A percentile compares a stretch with the other conserved stretches of the same genome.
These are phyloP conservation scores for Maniola hyperantus DNA, from an alignment of 2,888 invertebrate genomes.

Conservation along the genomic window DNA sequence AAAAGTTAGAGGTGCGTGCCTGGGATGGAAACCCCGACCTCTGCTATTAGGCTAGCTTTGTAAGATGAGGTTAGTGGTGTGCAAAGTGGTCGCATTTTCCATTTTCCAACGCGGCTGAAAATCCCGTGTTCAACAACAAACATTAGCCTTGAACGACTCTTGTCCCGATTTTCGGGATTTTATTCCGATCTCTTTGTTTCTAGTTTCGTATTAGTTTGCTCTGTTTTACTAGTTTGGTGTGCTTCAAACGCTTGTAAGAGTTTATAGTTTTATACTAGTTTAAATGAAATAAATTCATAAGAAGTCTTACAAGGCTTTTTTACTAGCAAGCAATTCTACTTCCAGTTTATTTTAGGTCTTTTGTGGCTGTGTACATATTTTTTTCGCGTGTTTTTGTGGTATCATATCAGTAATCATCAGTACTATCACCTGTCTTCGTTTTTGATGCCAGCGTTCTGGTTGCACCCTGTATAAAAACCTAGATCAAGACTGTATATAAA, in stretches of 20 bases:
- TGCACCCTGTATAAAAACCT: too few species aligned
- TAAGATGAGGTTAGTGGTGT: neutral
- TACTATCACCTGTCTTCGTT: too few species aligned
- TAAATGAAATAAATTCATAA: neutral
- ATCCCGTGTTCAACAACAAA: constrained; percentile 16
- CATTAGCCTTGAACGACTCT: constrained; percentile 28
- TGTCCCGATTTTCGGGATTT: constrained; percentile 26
- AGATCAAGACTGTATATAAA: too few species aligned
- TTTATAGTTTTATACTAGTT: constrained; percentile 18
- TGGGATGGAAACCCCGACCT: too few species aligned
- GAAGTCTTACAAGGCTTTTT: too few species aligned
- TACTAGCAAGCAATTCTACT: too few species aligned
- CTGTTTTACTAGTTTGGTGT: constrained; percentile 29
- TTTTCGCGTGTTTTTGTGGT: too few species aligned
- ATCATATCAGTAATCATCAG: too few species aligned
- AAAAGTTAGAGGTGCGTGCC: too few species aligned
- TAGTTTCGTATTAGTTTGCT: constrained; percentile 34
- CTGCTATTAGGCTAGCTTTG: neutral
- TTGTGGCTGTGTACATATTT: too few species aligned
- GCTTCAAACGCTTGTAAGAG: constrained; percentile 27
- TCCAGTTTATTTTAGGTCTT: too few species aligned
- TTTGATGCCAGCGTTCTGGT: too few species aligned
- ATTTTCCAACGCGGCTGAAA: neutral
- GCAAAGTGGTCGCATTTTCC: constrained; percentile 16
- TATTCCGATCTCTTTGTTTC: constrained; percentile 28